Evolutionary conservation across 1,140 invertebrate genomes (phyloP).

Genomic region (Drosophila saltans): DNA sequence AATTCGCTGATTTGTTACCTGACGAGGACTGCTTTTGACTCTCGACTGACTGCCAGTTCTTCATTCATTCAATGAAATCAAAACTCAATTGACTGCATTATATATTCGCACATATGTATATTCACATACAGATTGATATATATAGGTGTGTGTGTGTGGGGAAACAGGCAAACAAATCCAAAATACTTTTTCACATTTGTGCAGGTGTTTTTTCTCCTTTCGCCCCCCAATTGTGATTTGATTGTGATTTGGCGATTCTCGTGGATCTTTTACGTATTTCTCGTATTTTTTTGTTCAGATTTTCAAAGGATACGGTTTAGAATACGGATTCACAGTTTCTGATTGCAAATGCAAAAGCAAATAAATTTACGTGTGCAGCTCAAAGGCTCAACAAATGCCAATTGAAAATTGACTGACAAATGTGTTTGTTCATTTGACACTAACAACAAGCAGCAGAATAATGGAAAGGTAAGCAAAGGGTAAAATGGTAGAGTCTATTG

Average conservation of each 20-base stretch:
- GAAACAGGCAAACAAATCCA: constrained; percentile 33
- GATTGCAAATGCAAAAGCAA: constrained; percentile 58
- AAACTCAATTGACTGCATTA: constrained; percentile 78
- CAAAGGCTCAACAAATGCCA: constrained; percentile 70
- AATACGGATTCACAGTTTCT: constrained; percentile 42
- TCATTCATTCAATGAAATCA: constrained; percentile 43
- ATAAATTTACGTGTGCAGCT: constrained; percentile 73
- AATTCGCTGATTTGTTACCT: constrained; percentile 47
- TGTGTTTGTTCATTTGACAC: constrained; percentile 44
- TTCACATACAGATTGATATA: constrained; percentile 1
- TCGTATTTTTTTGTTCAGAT: constrained; percentile 20
- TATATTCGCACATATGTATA: constrained; percentile 27
- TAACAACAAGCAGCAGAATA: not conserved
- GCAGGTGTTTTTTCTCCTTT: constrained; percentile 50
- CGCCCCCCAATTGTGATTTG: constrained; percentile 40
- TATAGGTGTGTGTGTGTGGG: not conserved
- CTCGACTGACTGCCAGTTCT: not conserved
- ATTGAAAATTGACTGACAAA: constrained; percentile 77
- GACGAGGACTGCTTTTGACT: constrained; percentile 1
- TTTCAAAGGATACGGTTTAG: constrained; percentile 20
- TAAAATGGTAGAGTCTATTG: constrained; percentile 10
- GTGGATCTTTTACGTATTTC: constrained; percentile 8
- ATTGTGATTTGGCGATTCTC: constrained; percentile 46
- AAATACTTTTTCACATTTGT: constrained; percentile 37
- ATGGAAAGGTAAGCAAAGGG: not conserved